These are phyloP conservation scores for Phymatocera aterrima DNA, from an alignment of 2,888 invertebrate genomes.

Conservation along the genomic window DNA sequence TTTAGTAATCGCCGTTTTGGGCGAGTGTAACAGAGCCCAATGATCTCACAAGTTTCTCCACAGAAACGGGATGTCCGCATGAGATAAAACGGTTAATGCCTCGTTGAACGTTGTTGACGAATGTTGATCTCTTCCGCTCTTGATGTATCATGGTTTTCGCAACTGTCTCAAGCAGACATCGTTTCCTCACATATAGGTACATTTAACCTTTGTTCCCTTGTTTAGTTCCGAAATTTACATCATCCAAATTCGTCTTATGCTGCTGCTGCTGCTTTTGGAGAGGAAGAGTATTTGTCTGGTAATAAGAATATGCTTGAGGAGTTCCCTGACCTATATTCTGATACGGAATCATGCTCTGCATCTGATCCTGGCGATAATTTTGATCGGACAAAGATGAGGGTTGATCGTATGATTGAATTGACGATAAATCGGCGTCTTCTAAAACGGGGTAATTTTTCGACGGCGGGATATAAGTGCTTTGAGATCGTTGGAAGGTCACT, in stretches of 20 bases:
- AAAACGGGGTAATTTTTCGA: constrained; percentile 49
- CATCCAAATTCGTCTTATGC: constrained; percentile 59
- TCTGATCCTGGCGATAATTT: constrained; percentile 56
- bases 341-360: constrained; percentile 54
- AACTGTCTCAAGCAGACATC: not conserved
- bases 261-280: constrained; percentile 50
- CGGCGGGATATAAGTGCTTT: constrained; percentile 61
- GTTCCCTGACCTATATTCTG: constrained; percentile 59
- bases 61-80: not conserved
- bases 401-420: constrained; percentile 1
- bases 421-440: constrained; percentile 15
- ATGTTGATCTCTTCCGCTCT: not conserved
- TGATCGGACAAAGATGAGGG: constrained; percentile 52
- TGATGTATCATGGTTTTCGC: not conserved
- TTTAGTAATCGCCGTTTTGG: not conserved
- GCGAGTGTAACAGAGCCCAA: not conserved
- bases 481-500: constrained; percentile 60
- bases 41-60: not conserved
- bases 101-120: not conserved
- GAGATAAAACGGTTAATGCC: constrained; percentile 11
- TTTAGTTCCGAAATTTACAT: constrained; percentile 62
- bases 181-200: not conserved
- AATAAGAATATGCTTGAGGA: constrained; percentile 61
- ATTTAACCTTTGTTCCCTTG: constrained; percentile 57
- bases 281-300: constrained; percentile 62